These are phyloP conservation scores for Perithous albicinctus DNA, from an alignment of 2,888 invertebrate species.

Conservation along the genomic window DNA sequence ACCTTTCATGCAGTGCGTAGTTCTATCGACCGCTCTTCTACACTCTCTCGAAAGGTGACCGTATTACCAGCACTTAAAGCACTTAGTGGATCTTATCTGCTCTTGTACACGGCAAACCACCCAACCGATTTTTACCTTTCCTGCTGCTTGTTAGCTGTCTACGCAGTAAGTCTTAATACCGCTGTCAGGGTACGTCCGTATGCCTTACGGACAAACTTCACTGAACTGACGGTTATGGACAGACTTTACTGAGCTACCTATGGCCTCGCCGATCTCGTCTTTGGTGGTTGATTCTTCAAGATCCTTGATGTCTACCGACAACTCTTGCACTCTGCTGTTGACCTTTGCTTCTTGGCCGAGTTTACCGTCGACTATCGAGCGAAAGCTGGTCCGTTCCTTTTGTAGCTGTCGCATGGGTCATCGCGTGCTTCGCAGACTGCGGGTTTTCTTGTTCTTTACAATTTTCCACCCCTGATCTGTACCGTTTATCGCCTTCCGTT, in stretches of 20 bases:
- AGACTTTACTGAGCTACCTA: not conserved
- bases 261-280: not conserved
- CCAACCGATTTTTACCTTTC: constrained; percentile 1
- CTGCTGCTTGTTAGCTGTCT: not conserved
- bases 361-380: not conserved
- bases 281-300: not conserved
- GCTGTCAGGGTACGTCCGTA: not conserved
- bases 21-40: constrained; percentile 9
- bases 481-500: no score
- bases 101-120: constrained; percentile 3
- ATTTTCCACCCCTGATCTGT: no score
- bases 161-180: not conserved
- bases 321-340: constrained; percentile 27
- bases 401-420: no score
- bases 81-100: constrained; percentile 19
- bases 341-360: constrained; percentile 35
- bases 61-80: constrained; percentile 49
- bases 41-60: constrained; percentile 33
- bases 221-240: not conserved
- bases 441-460: no score
- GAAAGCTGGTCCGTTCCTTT: not conserved
- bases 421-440: no score
- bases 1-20: constrained; percentile 51
- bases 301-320: constrained; percentile 17
- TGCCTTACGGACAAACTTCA: constrained; percentile 17